Evolutionary conservation across 2,113 vertebrate species (phyloP), one percentile per base, ranked within the genome.

Genomic region (Ochotona princeps): DNA sequence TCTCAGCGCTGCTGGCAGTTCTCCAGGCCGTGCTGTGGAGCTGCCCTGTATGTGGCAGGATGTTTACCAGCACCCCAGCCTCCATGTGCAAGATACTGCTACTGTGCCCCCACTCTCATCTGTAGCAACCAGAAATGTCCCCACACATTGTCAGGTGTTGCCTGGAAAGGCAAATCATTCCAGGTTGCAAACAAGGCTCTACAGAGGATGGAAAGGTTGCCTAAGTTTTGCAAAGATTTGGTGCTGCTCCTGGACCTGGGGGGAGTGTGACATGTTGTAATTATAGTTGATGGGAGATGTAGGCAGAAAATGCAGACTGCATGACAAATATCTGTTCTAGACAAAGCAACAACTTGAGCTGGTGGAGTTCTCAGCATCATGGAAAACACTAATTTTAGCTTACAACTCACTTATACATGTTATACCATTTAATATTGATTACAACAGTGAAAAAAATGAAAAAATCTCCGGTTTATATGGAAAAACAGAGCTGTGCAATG

Each of bases 31-130:
- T 63, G 44, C 14, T 6, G 23, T 0, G 75, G 32, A 18, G 15
- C 47, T 3, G 5, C 10, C 70, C 26, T 4, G 2, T 12, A 47
- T 3, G 1, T 0, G 0, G 74, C 8, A 20, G 49, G 80, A 1
- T 4, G 63, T 38, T 7, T 2, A 26, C 61, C 23, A 66, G 5
- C 2, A 4, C 15, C 30, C 54, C 10, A 44, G 28, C 15, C 26
- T 65, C 30, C 14, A 8, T 51, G 28, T 7, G 15, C 51, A 15
- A 18, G 20, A 21, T 14, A 44, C 35, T 18, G 14, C 0, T 0
- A 14, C 25, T 8, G 5, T 7, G 7, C 7, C 20, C 35, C n/a
- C 1, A 23, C 32, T 17, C 20, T 60, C 84, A 7, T 0, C 3
- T 5, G 57, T 8, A 47, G 61, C 23, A 51, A 65, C 14, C 4